Conservation (phyloP, 2,888 invertebrate species). For the Cremastinae sp. region DNA sequence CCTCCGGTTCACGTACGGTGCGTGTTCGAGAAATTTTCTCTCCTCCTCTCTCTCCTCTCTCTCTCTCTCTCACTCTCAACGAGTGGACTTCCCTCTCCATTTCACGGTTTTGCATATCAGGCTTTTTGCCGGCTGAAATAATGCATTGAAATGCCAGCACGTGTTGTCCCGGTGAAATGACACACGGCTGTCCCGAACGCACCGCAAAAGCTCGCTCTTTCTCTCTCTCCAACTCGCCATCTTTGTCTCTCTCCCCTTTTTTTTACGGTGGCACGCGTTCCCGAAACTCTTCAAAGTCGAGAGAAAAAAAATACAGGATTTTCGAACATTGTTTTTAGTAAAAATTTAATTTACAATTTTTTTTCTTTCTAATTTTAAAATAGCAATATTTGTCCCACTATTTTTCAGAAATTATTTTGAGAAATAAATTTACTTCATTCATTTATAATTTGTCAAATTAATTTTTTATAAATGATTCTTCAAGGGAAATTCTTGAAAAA, state of each 20-base stretch:
- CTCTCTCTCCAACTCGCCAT: slow-evolving; percentile 53
- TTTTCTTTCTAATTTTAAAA: no score
- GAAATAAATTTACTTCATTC: neutral
- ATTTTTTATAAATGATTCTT: no score
- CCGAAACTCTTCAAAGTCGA: slow-evolving; percentile 19
- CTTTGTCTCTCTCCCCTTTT: slow-evolving; percentile 8
- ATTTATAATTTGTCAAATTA: no score
- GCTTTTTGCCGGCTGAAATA: slow-evolving; percentile 78
- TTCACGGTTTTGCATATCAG: slow-evolving; percentile 76
- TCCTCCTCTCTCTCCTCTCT: slow-evolving; percentile 44
- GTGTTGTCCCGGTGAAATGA: slow-evolving; percentile 77
- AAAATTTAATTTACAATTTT: no score
- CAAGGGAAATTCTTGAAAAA: neutral
- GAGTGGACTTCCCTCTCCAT: neutral
- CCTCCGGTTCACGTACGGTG: slow-evolving; percentile 57
- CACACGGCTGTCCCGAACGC: slow-evolving; percentile 74
- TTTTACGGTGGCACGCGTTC: slow-evolving; percentile 53
- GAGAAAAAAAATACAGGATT: neutral
- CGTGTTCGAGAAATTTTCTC: slow-evolving; percentile 53
- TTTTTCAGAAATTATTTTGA: neutral
- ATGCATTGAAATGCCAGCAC: slow-evolving; percentile 78
- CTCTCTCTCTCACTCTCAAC: slow-evolving; percentile 43
- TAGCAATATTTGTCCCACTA: no score
- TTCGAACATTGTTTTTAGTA: slow-evolving; percentile 1
- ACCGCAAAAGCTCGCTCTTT: slow-evolving; percentile 69